Percentiles rank a stretch among this genome's conserved stretches.
Evolutionary conservation across 2,888 invertebrate species (phyloP).

Genomic region (Oscheius sp.): DNA sequence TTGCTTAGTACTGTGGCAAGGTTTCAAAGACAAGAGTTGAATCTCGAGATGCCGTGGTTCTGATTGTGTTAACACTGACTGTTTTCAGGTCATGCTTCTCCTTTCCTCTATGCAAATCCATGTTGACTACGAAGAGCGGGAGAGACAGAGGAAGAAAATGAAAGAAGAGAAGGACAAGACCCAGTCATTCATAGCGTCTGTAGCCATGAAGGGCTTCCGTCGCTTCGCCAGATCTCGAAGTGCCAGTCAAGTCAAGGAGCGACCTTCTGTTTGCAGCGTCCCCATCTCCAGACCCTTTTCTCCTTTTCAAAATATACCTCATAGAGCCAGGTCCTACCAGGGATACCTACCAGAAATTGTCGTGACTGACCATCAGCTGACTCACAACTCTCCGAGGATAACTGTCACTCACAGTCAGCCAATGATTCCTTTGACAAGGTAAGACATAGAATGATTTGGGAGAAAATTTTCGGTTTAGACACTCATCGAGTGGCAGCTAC

Average conservation of each 20-base stretch:
- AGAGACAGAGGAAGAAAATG: slow-evolving; percentile 32
- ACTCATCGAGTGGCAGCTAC: slow-evolving; percentile 19
- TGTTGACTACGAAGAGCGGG: slow-evolving; percentile 35
- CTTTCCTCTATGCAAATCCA: slow-evolving; percentile 37
- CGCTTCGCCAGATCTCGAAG: slow-evolving; percentile 18
- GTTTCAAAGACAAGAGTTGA: too few species aligned
- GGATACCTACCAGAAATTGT: slow-evolving; percentile 37
- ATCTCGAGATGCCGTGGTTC: too few species aligned
- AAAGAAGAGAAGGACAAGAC: slow-evolving; percentile 35
- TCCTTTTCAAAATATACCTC: slow-evolving; percentile 7
- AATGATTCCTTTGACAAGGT: slow-evolving; percentile 23
- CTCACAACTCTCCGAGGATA: background rate
- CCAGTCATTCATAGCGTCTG: slow-evolving; percentile 16
- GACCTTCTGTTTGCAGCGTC: slow-evolving; percentile 25
- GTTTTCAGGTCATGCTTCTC: slow-evolving; percentile 21
- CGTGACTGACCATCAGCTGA: slow-evolving; percentile 28
- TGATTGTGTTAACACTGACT: background rate
- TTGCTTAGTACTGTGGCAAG: too few species aligned
- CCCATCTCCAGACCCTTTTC: slow-evolving; percentile 17
- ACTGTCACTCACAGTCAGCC: slow-evolving; percentile 3
- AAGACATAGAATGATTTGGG: background rate
- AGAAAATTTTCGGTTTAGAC: background rate
- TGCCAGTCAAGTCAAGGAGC: slow-evolving; percentile 19
- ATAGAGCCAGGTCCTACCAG: slow-evolving; percentile 26
- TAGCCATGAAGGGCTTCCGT: slow-evolving; percentile 15